Evolutionary conservation across 2,113 vertebrate genomes (phyloP), one percentile per base, ranked within the genome.

Genomic region (Scytalopus superciliaris): DNA sequence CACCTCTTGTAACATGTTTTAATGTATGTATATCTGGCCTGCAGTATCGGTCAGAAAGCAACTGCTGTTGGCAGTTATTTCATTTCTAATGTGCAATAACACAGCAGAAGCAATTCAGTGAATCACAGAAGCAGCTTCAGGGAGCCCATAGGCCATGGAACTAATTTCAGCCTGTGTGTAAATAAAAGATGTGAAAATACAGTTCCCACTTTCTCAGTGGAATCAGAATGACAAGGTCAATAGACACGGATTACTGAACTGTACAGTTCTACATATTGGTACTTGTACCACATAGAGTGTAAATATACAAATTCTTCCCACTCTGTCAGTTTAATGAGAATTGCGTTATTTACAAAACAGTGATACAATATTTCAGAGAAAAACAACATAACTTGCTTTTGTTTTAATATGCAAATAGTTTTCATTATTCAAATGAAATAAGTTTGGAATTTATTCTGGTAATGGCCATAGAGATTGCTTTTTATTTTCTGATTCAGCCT

Each of bases 171-270:
- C 49, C 63, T 83, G 21, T 66, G 59, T 94, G 75, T 94, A 91
- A 96, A 95, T 93, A 95, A 94, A 94, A 95, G 53, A 97, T 89
- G 81, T 91, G 84, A 91, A 91, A 93, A 67, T 74, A 83, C 14
- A 31, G 56, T 87, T 94, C 84, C 69, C 44, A 33, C 52, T 87
- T 95, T 82, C 93, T 85, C 13, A 11, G 67, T 85, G 50, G 89
- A 93, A 90, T 90, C 63, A 77, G 87, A 90, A 85, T 37, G 93
- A 93, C 93, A 96, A 96, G 94, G 94, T 94, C 93, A 93, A 63
- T 85, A 90, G 81, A 35, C 63, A 88, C 3, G 7, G 55, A 67
- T 85, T 80, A 80, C 67, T 85, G 84, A 95, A 80, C 84, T 87
- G 35, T 64, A 69, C 42, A 37, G 12, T 55, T 47, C 79, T 93